Base-by-base conservation (phyloP, 2,113 vertebrate species). In the Aspiorhynchus laticeps region DNA sequence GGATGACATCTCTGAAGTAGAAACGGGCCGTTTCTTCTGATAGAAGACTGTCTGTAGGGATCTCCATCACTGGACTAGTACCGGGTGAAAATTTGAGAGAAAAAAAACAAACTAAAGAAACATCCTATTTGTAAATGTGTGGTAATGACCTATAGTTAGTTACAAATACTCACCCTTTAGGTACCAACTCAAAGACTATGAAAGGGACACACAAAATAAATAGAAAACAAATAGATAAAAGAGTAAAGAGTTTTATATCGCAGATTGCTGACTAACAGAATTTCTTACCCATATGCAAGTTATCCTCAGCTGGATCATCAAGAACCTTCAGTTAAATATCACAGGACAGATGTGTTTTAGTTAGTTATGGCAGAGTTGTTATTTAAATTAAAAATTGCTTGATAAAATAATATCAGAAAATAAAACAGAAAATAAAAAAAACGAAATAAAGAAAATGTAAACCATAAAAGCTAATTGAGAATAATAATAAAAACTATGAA, bases 151-250 rank as follows among this genome's bases (percentile, higher is more conserved):
- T 48, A 19, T 2, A 83, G 28, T 56, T 2, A 83, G 28, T 56
- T 31, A 43, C 10, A 73, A 53, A 88, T 91, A 97, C 97, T 94
- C 94, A 99, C 98, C 98, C 97, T 92, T 97, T 97, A 88, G 95
- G 94, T 94, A 99, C 93, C 91, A 99, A 93, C 90, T 99, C 98
- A 95, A 99, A 99, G 86, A 97, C 98, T 99, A 94, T 79, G 94
- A 93, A 94, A 73, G 41, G 36, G 28, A 61, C 28, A 65, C 9
- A 82, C 9, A 38, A 14, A 51, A 51, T n/a, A 19, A 74, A 56
- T 26, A 63, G 43, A 65, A 14, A 31, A 65, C 7, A 41, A 46
- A 26, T 3, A 59, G 3, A 59, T n/a, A 7, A 4, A 1, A 28
- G 31, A 36, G 2, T 63, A 41, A 80, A 74, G 41, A 26, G 31